Percentiles rank a stretch among this genome's conserved stretches.
Conservation (phyloP, 1,140 invertebrate genomes). For the Amyelois transitella region DNA sequence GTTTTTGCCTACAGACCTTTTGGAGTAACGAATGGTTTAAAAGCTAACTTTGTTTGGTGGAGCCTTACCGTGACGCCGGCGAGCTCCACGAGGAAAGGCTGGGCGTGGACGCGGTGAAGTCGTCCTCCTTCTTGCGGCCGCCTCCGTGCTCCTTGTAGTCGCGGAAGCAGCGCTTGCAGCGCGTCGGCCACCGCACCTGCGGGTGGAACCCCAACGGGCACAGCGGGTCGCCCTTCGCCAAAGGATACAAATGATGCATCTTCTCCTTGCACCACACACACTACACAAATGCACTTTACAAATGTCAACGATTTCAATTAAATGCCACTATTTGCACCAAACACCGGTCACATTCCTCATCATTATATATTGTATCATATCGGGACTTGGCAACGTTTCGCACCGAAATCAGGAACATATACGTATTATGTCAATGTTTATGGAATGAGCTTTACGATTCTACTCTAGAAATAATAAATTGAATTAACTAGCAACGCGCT, state of each 20-base stretch:
- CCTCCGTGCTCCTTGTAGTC: conserved; percentile 93
- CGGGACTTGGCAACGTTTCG: conserved; percentile 10
- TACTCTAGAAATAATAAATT: conserved; percentile 61
- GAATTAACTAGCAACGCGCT: conserved; percentile 51
- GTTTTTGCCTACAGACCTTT: no score
- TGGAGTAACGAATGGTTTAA: no score
- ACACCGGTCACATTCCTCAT: conserved; percentile 30
- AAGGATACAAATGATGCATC: conserved; percentile 88
- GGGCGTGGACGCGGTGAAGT: conserved; percentile 84
- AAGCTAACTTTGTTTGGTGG: no score
- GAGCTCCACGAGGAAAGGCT: conserved; percentile 81
- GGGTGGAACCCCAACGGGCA: conserved; percentile 95
- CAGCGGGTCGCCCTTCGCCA: conserved; percentile 88
- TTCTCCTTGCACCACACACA: conserved; percentile 25
- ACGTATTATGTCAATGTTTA: conserved; percentile 45
- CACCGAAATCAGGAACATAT: conserved; percentile 2
- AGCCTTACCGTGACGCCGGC: conserved; percentile 76
- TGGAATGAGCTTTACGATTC: conserved; percentile 64
- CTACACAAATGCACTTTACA: conserved; percentile 54
- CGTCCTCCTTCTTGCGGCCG: conserved; percentile 80
- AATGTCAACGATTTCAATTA: conserved; percentile 55
- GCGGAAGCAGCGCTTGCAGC: conserved; percentile 94
- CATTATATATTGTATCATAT: conserved; percentile 15
- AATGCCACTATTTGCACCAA: conserved; percentile 42
- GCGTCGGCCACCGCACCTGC: conserved; percentile 93